phyloP scores from a whole-genome alignment of 2,797 vertebrate species.

The Falco concolor region DNA sequence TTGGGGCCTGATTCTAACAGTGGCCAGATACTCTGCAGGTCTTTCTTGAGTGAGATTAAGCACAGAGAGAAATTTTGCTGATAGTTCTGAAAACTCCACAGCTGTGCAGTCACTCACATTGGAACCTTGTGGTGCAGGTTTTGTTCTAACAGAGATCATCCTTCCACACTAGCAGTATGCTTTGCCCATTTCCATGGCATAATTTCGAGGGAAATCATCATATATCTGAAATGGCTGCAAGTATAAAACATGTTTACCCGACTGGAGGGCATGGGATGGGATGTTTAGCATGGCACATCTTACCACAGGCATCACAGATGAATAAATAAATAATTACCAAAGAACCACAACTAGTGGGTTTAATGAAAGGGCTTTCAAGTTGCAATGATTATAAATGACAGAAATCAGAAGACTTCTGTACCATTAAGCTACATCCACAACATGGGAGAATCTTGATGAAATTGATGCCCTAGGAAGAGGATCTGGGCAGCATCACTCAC shows the following conservation, averaged over 20 bases:
- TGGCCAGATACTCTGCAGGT: neutral
- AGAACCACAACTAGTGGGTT: neutral
- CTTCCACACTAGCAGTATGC: neutral
- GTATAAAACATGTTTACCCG: neutral
- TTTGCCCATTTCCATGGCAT: neutral
- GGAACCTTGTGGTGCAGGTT: neutral
- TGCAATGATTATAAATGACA: neutral
- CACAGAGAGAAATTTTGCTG: neutral
- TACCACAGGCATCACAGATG: neutral
- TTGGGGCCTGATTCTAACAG: neutral
- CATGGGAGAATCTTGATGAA: neutral
- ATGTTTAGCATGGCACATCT: neutral
- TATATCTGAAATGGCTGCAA: neutral
- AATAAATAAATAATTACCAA: neutral
- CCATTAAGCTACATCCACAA: neutral
- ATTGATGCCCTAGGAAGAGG: neutral
- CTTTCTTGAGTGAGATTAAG: neutral
- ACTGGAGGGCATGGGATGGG: neutral
- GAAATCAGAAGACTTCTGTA: neutral
- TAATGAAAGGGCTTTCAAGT: neutral
- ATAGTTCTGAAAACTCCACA: rapidly evolving
- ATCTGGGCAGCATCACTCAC: neutral
- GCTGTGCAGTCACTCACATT: neutral
- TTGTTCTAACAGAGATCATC: neutral
- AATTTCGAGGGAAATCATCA: neutral